Percentiles rank a stretch among this genome's conserved stretches.
Evolutionary conservation across 2,113 vertebrate genomes (phyloP).

Genomic region (Trinectes maculatus): DNA sequence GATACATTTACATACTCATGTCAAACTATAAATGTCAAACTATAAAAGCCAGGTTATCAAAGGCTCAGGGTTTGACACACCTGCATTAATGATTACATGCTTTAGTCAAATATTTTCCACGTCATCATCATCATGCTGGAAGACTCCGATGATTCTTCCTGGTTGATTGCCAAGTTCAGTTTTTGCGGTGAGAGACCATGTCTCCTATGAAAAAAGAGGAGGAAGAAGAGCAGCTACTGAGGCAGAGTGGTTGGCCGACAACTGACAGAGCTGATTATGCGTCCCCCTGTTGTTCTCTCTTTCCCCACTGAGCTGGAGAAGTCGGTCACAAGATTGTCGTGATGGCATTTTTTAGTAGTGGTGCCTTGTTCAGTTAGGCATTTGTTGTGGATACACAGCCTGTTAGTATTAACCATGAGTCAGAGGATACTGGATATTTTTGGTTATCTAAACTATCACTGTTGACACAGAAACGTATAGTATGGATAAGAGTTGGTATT

Average conservation of each 20-base stretch:
- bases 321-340: slow-evolving; percentile 72
- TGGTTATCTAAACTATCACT: background rate
- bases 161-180: slow-evolving; percentile 39
- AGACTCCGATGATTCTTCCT: slow-evolving; percentile 59
- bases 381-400: slow-evolving; percentile 20
- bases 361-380: background rate
- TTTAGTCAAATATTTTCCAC: slow-evolving; percentile 15
- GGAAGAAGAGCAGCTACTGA: slow-evolving; percentile 40
- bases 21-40: slow-evolving; percentile 35
- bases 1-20: slow-evolving; percentile 6
- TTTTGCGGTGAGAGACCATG: slow-evolving; percentile 71
- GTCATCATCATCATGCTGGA: slow-evolving; percentile 20
- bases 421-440: background rate
- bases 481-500: background rate
- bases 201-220: slow-evolving; percentile 51
- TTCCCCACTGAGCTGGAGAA: slow-evolving; percentile 43
- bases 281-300: slow-evolving; percentile 1
- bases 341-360: background rate
- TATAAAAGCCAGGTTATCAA: slow-evolving; percentile 40
- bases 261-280: slow-evolving; percentile 54
- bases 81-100: slow-evolving; percentile 24
- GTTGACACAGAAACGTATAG: background rate
- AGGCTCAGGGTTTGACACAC: slow-evolving; percentile 41
- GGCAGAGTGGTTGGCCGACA: slow-evolving; percentile 56
- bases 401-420: background rate